A percentile compares a stretch with the other conserved stretches of the same genome.
These are phyloP conservation scores for Callipepla squamata DNA, from an alignment of 2,113 vertebrate species.

Conservation along the genomic window DNA sequence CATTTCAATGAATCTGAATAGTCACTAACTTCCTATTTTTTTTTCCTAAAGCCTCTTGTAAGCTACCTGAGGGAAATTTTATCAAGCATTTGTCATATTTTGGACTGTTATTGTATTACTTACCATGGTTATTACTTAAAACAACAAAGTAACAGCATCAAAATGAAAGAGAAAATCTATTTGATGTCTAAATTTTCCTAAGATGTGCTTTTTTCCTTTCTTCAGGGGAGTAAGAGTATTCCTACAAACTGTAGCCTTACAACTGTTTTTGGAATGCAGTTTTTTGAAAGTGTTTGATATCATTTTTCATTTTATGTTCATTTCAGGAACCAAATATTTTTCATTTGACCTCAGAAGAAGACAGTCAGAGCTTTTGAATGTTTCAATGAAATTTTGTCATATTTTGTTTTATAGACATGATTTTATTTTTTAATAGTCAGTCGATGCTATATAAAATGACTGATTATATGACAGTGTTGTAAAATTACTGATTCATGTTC, in stretches of 20 bases:
- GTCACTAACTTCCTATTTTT: not conserved
- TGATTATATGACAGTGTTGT: too few relatives aligned
- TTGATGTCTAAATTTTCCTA: not conserved
- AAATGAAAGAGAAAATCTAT: not conserved
- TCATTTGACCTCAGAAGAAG: not conserved
- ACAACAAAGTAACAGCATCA: not conserved
- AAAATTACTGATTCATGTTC: not conserved
- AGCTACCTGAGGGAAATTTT: not conserved
- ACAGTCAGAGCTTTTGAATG: not conserved
- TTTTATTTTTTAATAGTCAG: not conserved
- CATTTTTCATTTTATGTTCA: not conserved
- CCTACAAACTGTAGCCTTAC: not conserved
- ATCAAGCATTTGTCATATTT: not conserved
- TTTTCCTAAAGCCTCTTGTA: not conserved
- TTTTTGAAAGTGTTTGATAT: not conserved
- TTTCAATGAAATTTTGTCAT: not conserved
- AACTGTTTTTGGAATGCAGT: not conserved
- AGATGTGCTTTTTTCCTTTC: rapidly evolving
- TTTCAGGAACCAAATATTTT: not conserved
- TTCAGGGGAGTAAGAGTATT: not conserved
- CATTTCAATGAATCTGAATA: not conserved
- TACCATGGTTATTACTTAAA: not conserved
- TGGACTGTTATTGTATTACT: not conserved
- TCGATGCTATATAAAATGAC: not conserved
- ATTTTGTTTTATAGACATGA: not conserved